phyloP scores from a whole-genome alignment of 92 coral and sea anemone genomes.

The Hydrozoanthus gracilis region DNA sequence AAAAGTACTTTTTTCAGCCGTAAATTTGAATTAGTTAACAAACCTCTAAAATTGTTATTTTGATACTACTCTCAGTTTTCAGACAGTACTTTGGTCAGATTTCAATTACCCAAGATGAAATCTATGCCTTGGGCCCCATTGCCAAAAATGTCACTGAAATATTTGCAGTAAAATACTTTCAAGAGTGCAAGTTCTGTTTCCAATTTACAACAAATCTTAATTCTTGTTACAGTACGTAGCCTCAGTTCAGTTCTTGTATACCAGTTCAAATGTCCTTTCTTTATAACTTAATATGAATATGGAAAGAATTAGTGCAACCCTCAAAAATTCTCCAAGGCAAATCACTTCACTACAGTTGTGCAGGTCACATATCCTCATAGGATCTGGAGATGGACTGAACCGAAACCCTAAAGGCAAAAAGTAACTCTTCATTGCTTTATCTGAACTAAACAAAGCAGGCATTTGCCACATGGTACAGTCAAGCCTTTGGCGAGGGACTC shows the following conservation, averaged over 20 bases:
- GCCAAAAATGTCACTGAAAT: not conserved
- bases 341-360: slow-evolving; percentile 34
- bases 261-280: not conserved
- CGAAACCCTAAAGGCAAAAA: not conserved
- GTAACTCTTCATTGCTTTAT: not conserved
- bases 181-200: not conserved
- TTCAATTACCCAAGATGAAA: not conserved
- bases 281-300: not conserved
- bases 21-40: not conserved
- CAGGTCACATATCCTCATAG: not conserved
- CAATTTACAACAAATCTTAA: not conserved
- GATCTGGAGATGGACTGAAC: not conserved
- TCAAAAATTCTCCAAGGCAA: slow-evolving; percentile 9
- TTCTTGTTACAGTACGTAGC: not conserved
- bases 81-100: not conserved
- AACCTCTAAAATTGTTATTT: not conserved
- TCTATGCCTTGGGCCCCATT: not conserved
- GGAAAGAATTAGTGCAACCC: not conserved
- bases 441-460: slow-evolving; percentile 9
- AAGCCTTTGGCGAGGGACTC: slow-evolving; percentile 9
- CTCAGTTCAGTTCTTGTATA: not conserved
- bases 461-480: slow-evolving; percentile 20
- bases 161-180: not conserved
- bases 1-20: not conserved
- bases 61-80: not conserved